Evolutionary conservation across 1,140 invertebrate species (phyloP).

Genomic region (Leptopilina boulardi): DNA sequence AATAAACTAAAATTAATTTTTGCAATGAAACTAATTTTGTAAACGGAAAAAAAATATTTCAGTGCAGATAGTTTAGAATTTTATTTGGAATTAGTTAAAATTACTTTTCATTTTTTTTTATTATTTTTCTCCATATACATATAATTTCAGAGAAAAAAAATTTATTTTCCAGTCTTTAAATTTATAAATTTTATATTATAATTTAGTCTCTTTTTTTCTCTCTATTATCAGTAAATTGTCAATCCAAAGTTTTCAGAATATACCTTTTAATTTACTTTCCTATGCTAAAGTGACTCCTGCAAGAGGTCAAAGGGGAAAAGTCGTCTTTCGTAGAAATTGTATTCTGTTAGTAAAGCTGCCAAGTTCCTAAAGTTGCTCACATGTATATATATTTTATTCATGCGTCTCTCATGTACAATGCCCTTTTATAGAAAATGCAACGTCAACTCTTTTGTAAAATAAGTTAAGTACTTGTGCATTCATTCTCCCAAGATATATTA

Average conservation of each 20-base stretch:
- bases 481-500: background rate
- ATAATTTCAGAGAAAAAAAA: too few species aligned
- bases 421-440: background rate
- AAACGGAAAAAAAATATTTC: too few species aligned
- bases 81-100: too few species aligned
- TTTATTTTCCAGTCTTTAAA: too few species aligned
- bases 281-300: background rate
- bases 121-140: too few species aligned
- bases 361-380: constrained; percentile 4
- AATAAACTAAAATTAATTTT: too few species aligned
- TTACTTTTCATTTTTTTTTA: too few species aligned
- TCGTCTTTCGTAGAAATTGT: background rate
- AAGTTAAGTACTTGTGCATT: background rate
- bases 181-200: background rate
- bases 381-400: constrained; percentile 19
- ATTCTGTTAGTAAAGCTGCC: constrained; percentile 2
- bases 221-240: background rate
- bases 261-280: background rate
- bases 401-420: background rate
- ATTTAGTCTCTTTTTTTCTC: background rate
- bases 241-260: background rate
- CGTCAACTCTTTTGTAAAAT: constrained; percentile 21
- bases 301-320: background rate
- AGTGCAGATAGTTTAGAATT: too few species aligned
- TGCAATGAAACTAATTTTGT: too few species aligned